Evolutionary conservation across 2,797 vertebrate species (phyloP), one percentile per base, ranked within the genome.

Genomic region (Semaprochilodus insignis): DNA sequence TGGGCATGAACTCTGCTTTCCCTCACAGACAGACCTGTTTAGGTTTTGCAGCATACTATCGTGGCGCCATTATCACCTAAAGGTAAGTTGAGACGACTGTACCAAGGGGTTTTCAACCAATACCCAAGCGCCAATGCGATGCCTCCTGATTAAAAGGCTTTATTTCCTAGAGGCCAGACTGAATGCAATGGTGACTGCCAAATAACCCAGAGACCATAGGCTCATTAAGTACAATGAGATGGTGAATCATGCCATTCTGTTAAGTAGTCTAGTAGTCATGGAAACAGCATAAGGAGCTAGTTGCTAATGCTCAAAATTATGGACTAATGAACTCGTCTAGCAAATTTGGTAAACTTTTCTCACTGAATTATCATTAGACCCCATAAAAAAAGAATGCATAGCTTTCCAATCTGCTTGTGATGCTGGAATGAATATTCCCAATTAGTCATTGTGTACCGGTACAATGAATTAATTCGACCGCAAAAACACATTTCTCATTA

Each of bases 221-320:
- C 85, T 80, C 83, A 82, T 83, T 88, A 84, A 88, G 83, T 73
- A 87, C 83, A 87, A 87, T 85, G 81, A 86, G 60, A 80, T n/a
- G 36, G 60, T 85, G 78, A 81, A 83, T 85, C 85, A 88, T 71
- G 81, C 74, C 65, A 52, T 84, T 83, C 74, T 78, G 66, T 83
- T 85, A 83, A 86, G 81, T 74, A 81, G 85, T 74, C 72, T 77
- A 79, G 87, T 88, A 69, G 83, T 81, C 83, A 86, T 88, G 83
- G 87, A 81, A 88, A 88, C 87, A 77, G 66, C 75, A 81, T 81
- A 81, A 82, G 69, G 52, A 76, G 67, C 80, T 85, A 52, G 83
- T 70, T 78, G 81, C 69, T 85, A 81, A 78, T 77, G 85, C 66
- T 77, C 74, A 48, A 77, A 83, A 86, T 81, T 74, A 81, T 54